Evolutionary conservation across 1,140 invertebrate genomes (phyloP).

Genomic region (Ostrea denselamellosa): DNA sequence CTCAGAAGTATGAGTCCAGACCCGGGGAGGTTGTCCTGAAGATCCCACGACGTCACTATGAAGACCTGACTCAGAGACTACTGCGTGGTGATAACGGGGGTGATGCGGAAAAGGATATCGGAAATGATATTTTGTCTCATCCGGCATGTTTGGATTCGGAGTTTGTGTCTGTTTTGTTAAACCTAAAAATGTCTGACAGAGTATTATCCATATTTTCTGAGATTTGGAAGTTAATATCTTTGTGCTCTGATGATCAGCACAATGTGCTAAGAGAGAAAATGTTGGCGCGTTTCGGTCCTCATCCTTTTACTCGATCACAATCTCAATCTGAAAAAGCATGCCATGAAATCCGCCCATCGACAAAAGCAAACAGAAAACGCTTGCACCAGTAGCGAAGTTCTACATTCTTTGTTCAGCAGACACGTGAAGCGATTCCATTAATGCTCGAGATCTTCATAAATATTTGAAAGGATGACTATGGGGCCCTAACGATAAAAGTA

Average conservation of each 20-base stretch:
- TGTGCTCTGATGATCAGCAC: too few species aligned
- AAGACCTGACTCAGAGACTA: not conserved
- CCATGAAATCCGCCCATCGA: too few species aligned
- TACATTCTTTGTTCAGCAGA: not conserved
- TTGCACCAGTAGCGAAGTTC: not conserved
- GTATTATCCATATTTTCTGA: not conserved
- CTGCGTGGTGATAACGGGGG: not conserved
- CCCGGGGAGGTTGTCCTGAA: not conserved
- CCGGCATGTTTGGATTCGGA: not conserved
- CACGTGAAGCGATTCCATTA: too few species aligned
- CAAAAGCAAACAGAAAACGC: not conserved
- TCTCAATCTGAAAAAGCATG: not conserved
- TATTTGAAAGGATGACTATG: too few species aligned
- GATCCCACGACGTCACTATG: not conserved
- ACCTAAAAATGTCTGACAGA: not conserved
- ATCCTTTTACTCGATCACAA: not conserved
- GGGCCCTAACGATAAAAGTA: too few species aligned
- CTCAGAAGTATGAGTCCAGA: not conserved
- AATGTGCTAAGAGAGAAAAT: not conserved
- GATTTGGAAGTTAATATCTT: too few species aligned
- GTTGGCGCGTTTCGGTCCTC: not conserved
- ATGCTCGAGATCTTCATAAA: too few species aligned
- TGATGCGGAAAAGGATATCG: not conserved
- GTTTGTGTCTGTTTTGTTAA: not conserved
- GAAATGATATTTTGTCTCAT: not conserved